A percentile compares a stretch with the other conserved stretches of the same genome.
Conservation (phyloP, 2,888 invertebrate species). For the Anarsia innoxiella region DNA sequence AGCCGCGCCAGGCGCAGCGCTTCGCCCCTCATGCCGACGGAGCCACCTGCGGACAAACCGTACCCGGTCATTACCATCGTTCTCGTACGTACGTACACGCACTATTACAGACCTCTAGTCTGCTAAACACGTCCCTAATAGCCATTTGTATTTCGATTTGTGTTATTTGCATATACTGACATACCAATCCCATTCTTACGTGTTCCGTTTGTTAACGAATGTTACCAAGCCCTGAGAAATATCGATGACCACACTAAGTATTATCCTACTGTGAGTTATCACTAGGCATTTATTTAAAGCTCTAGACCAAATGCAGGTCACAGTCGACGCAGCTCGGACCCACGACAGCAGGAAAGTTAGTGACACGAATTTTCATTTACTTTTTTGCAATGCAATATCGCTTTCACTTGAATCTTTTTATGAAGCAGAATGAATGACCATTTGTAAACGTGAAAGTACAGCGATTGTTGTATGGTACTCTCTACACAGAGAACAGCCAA, state of each 20-base stretch:
- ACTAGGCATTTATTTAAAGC: conserved; percentile 2
- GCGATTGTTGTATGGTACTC: conserved; percentile 47
- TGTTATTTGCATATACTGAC: too few relatives aligned
- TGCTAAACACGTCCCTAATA: too few relatives aligned
- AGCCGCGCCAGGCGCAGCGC: conserved; percentile 63
- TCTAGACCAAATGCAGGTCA: conserved; percentile 40
- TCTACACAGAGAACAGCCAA: conserved; percentile 28
- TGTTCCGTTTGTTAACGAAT: too few relatives aligned
- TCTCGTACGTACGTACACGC: too few relatives aligned
- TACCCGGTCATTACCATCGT: too few relatives aligned
- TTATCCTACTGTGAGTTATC: not conserved
- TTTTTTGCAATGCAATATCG: conserved; percentile 67
- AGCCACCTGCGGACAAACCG: conserved; percentile 37
- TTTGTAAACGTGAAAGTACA: conserved; percentile 67
- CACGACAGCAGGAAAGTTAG: conserved; percentile 60
- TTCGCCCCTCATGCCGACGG: conserved; percentile 53
- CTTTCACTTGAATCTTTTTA: conserved; percentile 67
- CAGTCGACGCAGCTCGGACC: conserved; percentile 36
- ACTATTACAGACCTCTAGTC: too few relatives aligned
- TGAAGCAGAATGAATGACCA: conserved; percentile 57
- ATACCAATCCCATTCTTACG: too few relatives aligned
- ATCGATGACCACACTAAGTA: too few relatives aligned
- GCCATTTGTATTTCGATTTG: too few relatives aligned
- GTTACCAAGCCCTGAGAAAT: too few relatives aligned
- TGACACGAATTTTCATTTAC: conserved; percentile 70